Evolutionary conservation across 2,888 invertebrate species (phyloP).

Genomic region (Drepanosiphum platanoidis): DNA sequence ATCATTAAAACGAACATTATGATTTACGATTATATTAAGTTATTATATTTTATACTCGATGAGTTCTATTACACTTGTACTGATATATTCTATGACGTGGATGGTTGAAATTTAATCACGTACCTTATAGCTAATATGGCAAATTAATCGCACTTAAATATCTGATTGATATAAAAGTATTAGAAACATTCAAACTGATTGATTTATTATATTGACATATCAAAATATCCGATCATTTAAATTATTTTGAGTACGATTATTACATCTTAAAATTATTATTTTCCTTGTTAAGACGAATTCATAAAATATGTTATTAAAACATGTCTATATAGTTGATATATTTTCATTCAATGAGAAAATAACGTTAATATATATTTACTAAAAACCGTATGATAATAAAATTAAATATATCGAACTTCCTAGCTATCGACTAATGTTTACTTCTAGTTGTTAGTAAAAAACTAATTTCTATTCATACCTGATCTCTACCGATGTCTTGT

Average conservation of each 20-base stretch:
- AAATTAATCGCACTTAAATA: neutral
- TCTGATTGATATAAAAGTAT: neutral
- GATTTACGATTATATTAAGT: too few relatives aligned
- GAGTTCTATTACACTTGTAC: neutral
- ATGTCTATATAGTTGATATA: neutral
- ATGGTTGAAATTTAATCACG: neutral
- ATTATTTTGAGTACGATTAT: constrained; percentile 1
- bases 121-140: neutral
- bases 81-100: neutral
- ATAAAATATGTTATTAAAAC: neutral
- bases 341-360: too few relatives aligned
- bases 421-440: neutral
- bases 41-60: neutral
- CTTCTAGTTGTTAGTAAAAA: neutral
- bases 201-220: neutral
- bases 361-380: neutral
- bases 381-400: neutral
- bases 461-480: neutral
- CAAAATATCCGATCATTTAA: constrained; percentile 2
- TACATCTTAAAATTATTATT: neutral
- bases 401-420: neutral
- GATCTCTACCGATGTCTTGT: neutral
- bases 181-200: neutral
- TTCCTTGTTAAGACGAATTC: neutral
- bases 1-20: neutral